A percentile compares a stretch with the other conserved stretches of the same genome.
Conservation (phyloP, 2,113 vertebrate genomes). For the Antigone vipio region DNA sequence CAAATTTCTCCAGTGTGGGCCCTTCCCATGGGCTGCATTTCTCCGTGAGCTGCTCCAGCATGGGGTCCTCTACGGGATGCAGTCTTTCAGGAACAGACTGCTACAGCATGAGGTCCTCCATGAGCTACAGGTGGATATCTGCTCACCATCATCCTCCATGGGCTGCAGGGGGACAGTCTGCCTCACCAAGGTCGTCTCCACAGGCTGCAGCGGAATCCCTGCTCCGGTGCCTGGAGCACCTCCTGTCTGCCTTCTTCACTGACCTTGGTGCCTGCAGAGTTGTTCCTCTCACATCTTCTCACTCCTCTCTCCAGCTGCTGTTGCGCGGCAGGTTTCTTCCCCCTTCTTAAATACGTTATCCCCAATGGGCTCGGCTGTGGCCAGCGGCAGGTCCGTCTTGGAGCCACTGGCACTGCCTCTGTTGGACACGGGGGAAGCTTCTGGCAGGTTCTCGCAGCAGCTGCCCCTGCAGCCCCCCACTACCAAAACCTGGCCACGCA, state of each 20-base stretch:
- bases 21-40: too few species aligned
- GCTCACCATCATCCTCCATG: background rate
- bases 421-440: background rate
- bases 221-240: background rate
- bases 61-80: rapidly evolving
- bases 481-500: background rate
- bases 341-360: rapidly evolving
- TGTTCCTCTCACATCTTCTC: background rate
- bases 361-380: background rate
- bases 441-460: background rate
- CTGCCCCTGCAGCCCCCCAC: too few species aligned
- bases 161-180: too few species aligned
- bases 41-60: background rate
- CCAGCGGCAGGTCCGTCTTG: rapidly evolving
- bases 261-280: background rate
- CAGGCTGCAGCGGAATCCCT: background rate
- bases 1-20: background rate
- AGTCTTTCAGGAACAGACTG: too few species aligned
- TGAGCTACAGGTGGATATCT: background rate
- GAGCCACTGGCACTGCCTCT: background rate
- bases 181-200: background rate
- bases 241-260: background rate
- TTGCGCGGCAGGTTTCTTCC: background rate
- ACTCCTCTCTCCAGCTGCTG: background rate
- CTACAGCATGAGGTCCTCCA: rapidly evolving